Conservation (phyloP, 2,797 vertebrate species). For the Paedocypris micromegethes region DNA sequence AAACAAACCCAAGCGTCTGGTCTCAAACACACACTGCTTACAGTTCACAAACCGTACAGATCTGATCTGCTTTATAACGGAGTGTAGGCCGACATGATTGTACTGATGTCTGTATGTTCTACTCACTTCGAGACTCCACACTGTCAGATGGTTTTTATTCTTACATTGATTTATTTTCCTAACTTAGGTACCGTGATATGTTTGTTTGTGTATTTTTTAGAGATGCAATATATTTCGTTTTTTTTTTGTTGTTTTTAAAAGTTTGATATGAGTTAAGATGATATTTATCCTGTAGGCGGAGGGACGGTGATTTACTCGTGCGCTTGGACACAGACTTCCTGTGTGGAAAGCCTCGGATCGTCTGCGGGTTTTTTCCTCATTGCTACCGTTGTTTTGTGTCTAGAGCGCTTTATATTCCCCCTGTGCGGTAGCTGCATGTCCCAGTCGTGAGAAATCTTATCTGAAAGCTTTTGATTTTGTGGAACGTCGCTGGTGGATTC, state of each 20-base stretch:
- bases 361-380: slow-evolving; percentile 70
- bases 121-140: slow-evolving; percentile 27
- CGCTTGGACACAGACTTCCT: slow-evolving; percentile 59
- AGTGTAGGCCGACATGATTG: slow-evolving; percentile 60
- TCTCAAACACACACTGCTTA: slow-evolving; percentile 72
- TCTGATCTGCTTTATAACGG: slow-evolving; percentile 63
- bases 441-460: slow-evolving; percentile 57
- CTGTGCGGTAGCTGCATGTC: slow-evolving; percentile 79
- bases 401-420: slow-evolving; percentile 76
- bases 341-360: slow-evolving; percentile 71
- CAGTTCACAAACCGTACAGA: slow-evolving; percentile 64
- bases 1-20: slow-evolving; percentile 70
- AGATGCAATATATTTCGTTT: slow-evolving; percentile 52
- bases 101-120: slow-evolving; percentile 37
- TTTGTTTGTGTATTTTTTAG: slow-evolving; percentile 41
- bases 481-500: slow-evolving; percentile 75
- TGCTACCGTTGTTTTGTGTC: slow-evolving; percentile 77
- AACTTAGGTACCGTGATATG: slow-evolving; percentile 24
- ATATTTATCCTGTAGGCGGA: slow-evolving; percentile 40
- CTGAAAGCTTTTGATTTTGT: slow-evolving; percentile 74
- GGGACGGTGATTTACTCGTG: not conserved
- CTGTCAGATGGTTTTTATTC: slow-evolving; percentile 28
- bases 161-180: slow-evolving; percentile 29
- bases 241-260: slow-evolving; percentile 46
- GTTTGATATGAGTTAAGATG: slow-evolving; percentile 13